Evolutionary conservation across 1,140 invertebrate species (phyloP), one percentile per base, ranked within the genome.

Genomic region (Aleiodes sp.): DNA sequence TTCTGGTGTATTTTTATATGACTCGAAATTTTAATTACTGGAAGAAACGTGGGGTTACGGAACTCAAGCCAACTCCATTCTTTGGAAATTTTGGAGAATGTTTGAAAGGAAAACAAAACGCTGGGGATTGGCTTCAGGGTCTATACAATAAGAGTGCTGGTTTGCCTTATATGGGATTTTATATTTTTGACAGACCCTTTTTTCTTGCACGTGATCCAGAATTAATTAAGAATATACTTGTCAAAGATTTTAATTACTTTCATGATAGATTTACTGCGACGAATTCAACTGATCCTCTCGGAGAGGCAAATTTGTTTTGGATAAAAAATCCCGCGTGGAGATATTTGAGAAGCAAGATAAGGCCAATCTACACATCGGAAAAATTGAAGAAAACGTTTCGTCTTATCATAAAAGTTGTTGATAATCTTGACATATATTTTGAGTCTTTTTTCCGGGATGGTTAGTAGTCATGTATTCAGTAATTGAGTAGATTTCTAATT

Each of bases 221-320:
- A 2, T 43, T 88, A 0, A 68, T 88, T 0, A 88, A 87, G 65
- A 70, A 82, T 4, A 63, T 89, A 9, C 28, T 87, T 6, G 77
- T 88, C 1, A 88, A 87, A 65, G 88, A 88, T 59, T 88, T 88
- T 63, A 72, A 82, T 31, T 68, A 82, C 29, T 88, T 88, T 46
- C 3, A 39, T 0, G 78, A 87, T 39, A 76, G 81, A 65, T 74
- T 73, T 3, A 19, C 67, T 0, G 8, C 19, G 0, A 43, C 79
- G 0, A 71, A 78, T 70, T 59, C 73, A 12, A 26, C 59, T 0
- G 81, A 82, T 63, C 65, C 70, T 10, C 57, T 84, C 0, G 75
- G 82, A 3, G 71, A 68, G 16, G 56, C 74, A 0, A 82, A 80
- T 71, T 8, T 86, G 0, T 83, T 85, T 63, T 46, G 75, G 4